phyloP scores from a whole-genome alignment of 2,113 vertebrate genomes.

The Capricornis sumatraensis region DNA sequence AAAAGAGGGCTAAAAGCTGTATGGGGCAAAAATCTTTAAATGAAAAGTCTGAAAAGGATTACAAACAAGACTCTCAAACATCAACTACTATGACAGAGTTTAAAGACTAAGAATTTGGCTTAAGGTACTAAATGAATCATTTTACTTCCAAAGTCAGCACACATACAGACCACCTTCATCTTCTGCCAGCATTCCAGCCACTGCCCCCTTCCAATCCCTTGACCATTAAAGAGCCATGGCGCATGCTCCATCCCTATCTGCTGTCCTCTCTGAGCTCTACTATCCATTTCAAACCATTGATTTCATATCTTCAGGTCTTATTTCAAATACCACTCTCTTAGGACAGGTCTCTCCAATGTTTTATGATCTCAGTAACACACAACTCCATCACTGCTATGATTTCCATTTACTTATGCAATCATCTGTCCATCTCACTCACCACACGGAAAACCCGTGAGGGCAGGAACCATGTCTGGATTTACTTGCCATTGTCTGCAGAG shows the following conservation, averaged over 20 bases:
- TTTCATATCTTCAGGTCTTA: background rate
- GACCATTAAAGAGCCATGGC: background rate
- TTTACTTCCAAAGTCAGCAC: background rate
- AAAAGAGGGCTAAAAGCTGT: constrained; percentile 36
- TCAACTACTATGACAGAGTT: background rate
- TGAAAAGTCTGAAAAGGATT: constrained; percentile 23
- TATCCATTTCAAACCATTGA: background rate
- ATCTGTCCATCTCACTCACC: background rate
- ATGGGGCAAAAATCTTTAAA: constrained; percentile 1
- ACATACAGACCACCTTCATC: background rate
- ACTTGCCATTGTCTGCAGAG: background rate
- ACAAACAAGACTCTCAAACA: background rate
- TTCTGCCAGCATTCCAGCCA: background rate
- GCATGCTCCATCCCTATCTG: no score
- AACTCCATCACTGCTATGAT: background rate
- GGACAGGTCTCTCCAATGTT: background rate
- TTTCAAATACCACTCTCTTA: background rate
- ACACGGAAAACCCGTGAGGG: background rate
- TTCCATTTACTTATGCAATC: background rate
- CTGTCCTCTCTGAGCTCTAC: background rate
- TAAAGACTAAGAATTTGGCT: background rate
- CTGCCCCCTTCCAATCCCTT: fast-evolving
- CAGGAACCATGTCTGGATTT: background rate
- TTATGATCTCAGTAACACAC: background rate
- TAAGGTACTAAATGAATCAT: background rate